Evolutionary conservation across 2,113 vertebrate species (phyloP).

Genomic region (Saccopteryx leptura): DNA sequence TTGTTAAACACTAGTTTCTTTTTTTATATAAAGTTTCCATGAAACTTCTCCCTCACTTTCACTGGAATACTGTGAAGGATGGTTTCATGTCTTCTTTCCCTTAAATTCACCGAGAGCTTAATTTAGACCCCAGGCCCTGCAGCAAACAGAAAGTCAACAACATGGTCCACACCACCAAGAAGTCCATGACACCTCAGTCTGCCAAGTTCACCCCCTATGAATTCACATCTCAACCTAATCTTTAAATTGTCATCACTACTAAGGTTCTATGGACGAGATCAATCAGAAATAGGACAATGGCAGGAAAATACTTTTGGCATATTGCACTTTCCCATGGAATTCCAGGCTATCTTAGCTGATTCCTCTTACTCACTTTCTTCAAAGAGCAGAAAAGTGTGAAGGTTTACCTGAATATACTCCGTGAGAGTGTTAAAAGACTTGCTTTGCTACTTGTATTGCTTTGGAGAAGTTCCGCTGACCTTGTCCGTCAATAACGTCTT

Average conservation of each 20-base stretch:
- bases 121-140: not conserved
- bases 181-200: not conserved
- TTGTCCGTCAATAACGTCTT: constrained; percentile 98
- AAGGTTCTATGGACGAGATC: not conserved
- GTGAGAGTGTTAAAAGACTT: constrained; percentile 99
- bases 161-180: not conserved
- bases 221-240: not conserved
- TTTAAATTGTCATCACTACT: not conserved
- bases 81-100: not conserved
- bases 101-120: not conserved
- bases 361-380: not conserved
- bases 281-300: fast-evolving
- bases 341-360: not conserved
- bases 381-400: not conserved
- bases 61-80: not conserved
- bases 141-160: fast-evolving
- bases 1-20: not conserved
- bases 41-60: not conserved
- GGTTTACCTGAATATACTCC: constrained; percentile 97
- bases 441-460: constrained; percentile 98
- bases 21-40: not conserved
- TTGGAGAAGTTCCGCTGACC: constrained; percentile 99
- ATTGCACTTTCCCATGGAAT: not conserved
- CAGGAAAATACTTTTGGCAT: not conserved
- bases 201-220: not conserved